phyloP scores from a whole-genome alignment of 1,140 invertebrate species.

The Galleria mellonella region DNA sequence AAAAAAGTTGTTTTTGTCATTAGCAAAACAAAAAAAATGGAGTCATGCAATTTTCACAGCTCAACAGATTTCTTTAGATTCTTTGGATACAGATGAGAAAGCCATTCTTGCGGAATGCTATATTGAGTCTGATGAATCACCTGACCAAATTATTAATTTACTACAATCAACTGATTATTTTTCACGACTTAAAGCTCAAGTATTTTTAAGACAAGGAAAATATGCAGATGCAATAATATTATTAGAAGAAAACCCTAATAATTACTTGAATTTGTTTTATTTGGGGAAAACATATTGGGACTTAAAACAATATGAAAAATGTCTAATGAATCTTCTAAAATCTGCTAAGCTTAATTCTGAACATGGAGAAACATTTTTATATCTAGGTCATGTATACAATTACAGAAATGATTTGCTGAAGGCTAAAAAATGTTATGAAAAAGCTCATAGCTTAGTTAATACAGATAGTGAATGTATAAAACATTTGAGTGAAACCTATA shows the following conservation, averaged over 20 bases:
- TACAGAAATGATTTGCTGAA: constrained; percentile 77
- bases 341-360: constrained; percentile 84
- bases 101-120: constrained; percentile 50
- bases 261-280: constrained; percentile 75
- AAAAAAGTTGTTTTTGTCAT: constrained; percentile 49
- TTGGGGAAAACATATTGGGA: constrained; percentile 81
- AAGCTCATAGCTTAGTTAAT: constrained; percentile 84
- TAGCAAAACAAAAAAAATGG: constrained; percentile 70
- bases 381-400: constrained; percentile 85
- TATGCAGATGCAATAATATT: constrained; percentile 73
- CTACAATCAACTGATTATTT: constrained; percentile 40
- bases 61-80: constrained; percentile 34
- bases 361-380: constrained; percentile 82
- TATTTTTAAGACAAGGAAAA: constrained; percentile 67
- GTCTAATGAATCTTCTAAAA: constrained; percentile 80
- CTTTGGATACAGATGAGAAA: constrained; percentile 31
- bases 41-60: constrained; percentile 46
- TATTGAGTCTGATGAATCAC: constrained; percentile 44
- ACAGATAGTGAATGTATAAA: constrained; percentile 79
- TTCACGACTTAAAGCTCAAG: constrained; percentile 46
- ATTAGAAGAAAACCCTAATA: constrained; percentile 63
- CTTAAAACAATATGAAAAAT: constrained; percentile 76
- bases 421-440: constrained; percentile 88
- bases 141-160: constrained; percentile 33
- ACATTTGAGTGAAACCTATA: constrained; percentile 84